These are phyloP conservation scores for Cepphus grylle DNA, from an alignment of 2,113 vertebrate genomes.

Conservation along the genomic window DNA sequence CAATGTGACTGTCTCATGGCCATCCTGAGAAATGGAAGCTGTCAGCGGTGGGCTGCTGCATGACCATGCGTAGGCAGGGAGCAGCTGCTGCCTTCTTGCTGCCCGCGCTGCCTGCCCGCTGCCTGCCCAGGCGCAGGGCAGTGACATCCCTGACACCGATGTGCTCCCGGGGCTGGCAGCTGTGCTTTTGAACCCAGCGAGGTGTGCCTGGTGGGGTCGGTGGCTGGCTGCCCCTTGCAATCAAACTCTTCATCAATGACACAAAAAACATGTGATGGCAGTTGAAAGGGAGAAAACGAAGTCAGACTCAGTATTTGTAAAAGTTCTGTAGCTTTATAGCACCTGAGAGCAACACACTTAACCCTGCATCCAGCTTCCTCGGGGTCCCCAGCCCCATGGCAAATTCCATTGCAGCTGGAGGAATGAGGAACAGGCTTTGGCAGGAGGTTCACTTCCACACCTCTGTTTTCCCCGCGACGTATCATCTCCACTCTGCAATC, in stretches of 20 bases:
- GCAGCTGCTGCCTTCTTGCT: background rate
- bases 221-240: background rate
- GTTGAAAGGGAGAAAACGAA: background rate
- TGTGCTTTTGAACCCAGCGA: background rate
- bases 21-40: background rate
- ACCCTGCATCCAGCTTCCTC: background rate
- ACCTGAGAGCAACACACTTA: background rate
- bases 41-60: background rate
- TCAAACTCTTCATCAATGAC: background rate
- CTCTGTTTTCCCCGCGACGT: accelerated
- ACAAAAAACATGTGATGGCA: background rate
- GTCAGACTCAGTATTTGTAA: too few species aligned
- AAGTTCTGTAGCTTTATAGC: background rate
- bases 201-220: background rate
- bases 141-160: accelerated
- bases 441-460: background rate
- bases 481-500: background rate
- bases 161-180: background rate
- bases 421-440: background rate
- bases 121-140: background rate
- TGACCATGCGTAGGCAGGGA: background rate
- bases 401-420: background rate
- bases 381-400: background rate
- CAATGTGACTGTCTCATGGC: background rate
- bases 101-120: background rate